Percentiles rank a stretch among this genome's conserved stretches.
phyloP scores from a whole-genome alignment of 2,113 vertebrate genomes.

The Reinhardtius hippoglossoides region DNA sequence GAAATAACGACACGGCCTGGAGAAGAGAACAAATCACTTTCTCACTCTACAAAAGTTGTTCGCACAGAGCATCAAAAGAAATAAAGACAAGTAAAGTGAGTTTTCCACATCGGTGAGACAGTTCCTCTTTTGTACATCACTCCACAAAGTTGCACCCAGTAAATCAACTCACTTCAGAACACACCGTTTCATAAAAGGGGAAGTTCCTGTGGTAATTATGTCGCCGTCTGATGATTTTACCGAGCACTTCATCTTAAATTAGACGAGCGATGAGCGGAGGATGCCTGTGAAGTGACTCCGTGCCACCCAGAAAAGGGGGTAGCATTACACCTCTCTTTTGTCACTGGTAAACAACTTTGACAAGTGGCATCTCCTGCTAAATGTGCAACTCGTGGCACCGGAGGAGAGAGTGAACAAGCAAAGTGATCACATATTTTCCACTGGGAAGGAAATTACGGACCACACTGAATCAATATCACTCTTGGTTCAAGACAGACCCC shows the following conservation, averaged over 20 bases:
- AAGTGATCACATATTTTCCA: conserved; percentile 39
- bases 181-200: conserved; percentile 1
- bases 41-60: neutral
- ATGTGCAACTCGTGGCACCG: conserved; percentile 26
- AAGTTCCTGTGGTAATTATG: conserved; percentile 39
- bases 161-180: conserved; percentile 30
- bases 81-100: conserved; percentile 3
- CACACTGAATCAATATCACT: conserved; percentile 47
- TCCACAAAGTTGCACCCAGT: conserved; percentile 19
- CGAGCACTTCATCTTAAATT: conserved; percentile 28
- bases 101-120: neutral
- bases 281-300: conserved; percentile 16
- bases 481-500: conserved; percentile 36
- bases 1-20: conserved; percentile 62
- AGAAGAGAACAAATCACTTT: conserved; percentile 19
- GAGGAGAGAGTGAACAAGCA: conserved; percentile 23
- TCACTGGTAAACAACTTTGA: conserved; percentile 61
- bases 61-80: conserved; percentile 18
- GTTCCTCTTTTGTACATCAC: conserved; percentile 9
- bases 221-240: conserved; percentile 16
- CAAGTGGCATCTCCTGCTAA: conserved; percentile 24
- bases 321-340: conserved; percentile 27
- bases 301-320: conserved; percentile 33
- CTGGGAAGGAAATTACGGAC: conserved; percentile 38
- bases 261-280: conserved; percentile 15